Percentiles rank a stretch among this genome's conserved stretches.
Evolutionary conservation across 2,113 vertebrate genomes (phyloP).

Genomic region (Caranx ignobilis): DNA sequence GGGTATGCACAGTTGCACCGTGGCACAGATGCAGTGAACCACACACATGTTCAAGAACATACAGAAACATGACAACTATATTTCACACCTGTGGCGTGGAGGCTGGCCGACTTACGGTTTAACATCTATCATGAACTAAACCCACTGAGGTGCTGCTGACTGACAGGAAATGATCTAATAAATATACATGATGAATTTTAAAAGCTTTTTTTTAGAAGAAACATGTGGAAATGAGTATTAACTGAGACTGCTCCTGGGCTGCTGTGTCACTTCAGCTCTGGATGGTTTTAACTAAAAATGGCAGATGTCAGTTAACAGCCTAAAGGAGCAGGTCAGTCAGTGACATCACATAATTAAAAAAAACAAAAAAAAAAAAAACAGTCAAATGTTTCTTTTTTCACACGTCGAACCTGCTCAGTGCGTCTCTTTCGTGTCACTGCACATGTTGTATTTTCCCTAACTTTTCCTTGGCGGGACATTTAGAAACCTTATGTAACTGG

Average conservation of each 20-base stretch:
- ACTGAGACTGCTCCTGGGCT: background rate
- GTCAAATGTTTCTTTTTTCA: background rate
- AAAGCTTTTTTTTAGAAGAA: background rate
- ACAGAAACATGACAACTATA: background rate
- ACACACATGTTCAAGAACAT: background rate
- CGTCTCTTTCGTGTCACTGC: background rate
- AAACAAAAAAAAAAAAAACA: background rate
- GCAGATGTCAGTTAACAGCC: background rate
- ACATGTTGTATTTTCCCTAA: conserved; percentile 1
- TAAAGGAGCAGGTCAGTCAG: background rate
- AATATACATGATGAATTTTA: background rate
- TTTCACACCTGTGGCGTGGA: background rate
- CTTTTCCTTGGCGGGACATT: conserved; percentile 15
- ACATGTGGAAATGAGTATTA: background rate
- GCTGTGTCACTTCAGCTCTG: background rate
- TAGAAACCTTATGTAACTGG: conserved; percentile 50
- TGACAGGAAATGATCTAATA: background rate
- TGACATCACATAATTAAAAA: background rate
- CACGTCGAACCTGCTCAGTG: background rate
- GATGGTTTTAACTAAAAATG: too few species aligned
- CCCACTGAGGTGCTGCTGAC: background rate
- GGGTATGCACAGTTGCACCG: conserved; percentile 12
- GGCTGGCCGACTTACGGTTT: background rate
- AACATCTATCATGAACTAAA: conserved; percentile 3
- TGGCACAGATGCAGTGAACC: conserved; percentile 15